Conservation (phyloP, 1,140 invertebrate genomes). For the Macrosteles quadrilineatus region DNA sequence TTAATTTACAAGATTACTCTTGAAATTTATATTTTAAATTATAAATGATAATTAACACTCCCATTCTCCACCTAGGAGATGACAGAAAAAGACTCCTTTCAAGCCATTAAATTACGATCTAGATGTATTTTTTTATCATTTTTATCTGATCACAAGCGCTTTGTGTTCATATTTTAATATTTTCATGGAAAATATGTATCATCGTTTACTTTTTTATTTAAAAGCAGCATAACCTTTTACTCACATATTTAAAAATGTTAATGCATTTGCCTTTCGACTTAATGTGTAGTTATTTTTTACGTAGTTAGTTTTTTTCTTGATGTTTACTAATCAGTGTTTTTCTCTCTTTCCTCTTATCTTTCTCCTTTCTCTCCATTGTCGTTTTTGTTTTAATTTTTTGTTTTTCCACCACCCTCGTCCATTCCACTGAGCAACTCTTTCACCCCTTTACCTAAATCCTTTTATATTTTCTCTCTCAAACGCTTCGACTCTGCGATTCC, state of each 20-base stretch:
- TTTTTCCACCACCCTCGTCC: neutral
- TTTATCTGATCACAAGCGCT: too few relatives aligned
- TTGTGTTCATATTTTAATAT: too few relatives aligned
- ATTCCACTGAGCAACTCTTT: neutral
- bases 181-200: too few relatives aligned
- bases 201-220: too few relatives aligned
- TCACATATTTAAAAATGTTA: neutral
- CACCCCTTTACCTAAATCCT: slow-evolving; percentile 16
- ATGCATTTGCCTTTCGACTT: neutral
- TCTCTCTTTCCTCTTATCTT: slow-evolving; percentile 30
- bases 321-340: slow-evolving; percentile 31
- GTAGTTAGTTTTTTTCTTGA: slow-evolving; percentile 14
- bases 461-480: slow-evolving; percentile 34
- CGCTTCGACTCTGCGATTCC: slow-evolving; percentile 2
- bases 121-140: too few relatives aligned
- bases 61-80: too few relatives aligned
- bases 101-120: too few relatives aligned
- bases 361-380: slow-evolving; percentile 20
- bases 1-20: too few relatives aligned
- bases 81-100: too few relatives aligned
- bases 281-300: neutral
- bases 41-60: too few relatives aligned
- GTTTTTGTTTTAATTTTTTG: slow-evolving; percentile 21
- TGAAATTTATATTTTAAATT: too few relatives aligned
- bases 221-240: too few relatives aligned